Conservation (phyloP, 2,888 invertebrate species). For the Caenorhabditis japonica region DNA sequence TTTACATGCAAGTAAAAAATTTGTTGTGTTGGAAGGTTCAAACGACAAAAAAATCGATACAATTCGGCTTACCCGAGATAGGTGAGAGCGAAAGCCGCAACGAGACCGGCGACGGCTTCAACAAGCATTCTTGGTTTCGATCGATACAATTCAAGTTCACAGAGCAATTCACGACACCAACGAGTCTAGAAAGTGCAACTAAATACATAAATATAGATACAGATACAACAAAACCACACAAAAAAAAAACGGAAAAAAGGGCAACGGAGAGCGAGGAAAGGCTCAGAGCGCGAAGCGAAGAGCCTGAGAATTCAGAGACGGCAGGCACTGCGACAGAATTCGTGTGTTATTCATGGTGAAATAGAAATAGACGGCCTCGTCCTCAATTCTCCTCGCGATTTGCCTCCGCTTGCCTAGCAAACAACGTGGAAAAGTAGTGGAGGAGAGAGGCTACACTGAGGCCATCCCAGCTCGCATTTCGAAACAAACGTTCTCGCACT, state of each 20-base stretch:
- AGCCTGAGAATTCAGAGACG: slow-evolving; percentile 14
- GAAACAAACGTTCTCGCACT: slow-evolving; percentile 16
- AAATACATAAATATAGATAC: background rate
- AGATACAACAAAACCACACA: slow-evolving; percentile 8
- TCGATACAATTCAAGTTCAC: slow-evolving; percentile 1
- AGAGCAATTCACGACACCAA: slow-evolving; percentile 29
- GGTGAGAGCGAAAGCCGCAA: slow-evolving; percentile 26
- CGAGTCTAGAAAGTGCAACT: slow-evolving; percentile 23
- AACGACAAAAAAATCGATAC: background rate
- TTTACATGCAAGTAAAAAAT: too few relatives aligned
- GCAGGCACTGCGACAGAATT: slow-evolving; percentile 1
- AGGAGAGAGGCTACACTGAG: slow-evolving; percentile 26
- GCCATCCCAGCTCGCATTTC: slow-evolving; percentile 31
- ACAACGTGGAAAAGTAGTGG: too few relatives aligned
- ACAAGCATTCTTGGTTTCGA: slow-evolving; percentile 32
- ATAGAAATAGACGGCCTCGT: slow-evolving; percentile 30
- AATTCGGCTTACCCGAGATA: slow-evolving; percentile 40
- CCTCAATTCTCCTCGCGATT: slow-evolving; percentile 40
- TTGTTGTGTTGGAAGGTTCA: too few relatives aligned
- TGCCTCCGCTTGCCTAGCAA: slow-evolving; percentile 37
- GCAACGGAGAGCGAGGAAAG: slow-evolving; percentile 11
- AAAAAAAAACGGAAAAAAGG: slow-evolving; percentile 12
- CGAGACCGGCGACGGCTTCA: slow-evolving; percentile 37
- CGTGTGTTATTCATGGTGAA: slow-evolving; percentile 17
- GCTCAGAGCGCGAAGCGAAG: slow-evolving; percentile 6